Evolutionary conservation across 2,797 vertebrate species (phyloP), one percentile per base, ranked within the genome.

Genomic region (Eurystomus glaucurus): DNA sequence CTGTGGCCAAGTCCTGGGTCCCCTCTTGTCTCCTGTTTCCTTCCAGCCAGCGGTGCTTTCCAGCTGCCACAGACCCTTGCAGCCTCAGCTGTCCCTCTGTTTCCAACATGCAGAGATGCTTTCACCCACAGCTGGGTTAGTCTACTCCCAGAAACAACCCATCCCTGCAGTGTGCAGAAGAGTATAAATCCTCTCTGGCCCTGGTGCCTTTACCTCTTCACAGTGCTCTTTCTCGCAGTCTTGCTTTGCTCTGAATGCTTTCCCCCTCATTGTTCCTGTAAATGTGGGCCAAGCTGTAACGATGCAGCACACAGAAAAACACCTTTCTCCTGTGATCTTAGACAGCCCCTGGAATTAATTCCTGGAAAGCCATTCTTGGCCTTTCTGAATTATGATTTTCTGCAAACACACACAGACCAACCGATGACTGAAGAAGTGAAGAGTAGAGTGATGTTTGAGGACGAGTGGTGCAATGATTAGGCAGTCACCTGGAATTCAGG

Each of bases 321-420:
- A 95, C 77, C 74, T 94, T 96, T 94, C 52, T 80, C 69, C 31
- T 89, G 57, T 94, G 96, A 97, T 97, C 93, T 90, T 88, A 97
- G 82, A 81, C 95, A 95, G 70, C 52, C 35, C 70, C 48, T 81
- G 74, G 51, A 93, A 72, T 91, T 94, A 96, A 96, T 94, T 91
- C 94, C 81, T 97, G 90, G 97, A 97, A 98, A 98, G 96, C 61
- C 55, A 13, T 84, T 95, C 92, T 95, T 95, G 93, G 80, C 79
- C 91, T 81, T 96, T 84, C 52, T 88, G 68, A 88, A 52, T 68
- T 93, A 69, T 14, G 16, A 39, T 91, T 91, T 85, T 41, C 84
- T 69, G 22, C 0, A 4, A 83, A 43, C 41, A 79, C 82, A 88
- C n/a, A 82, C 4, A 15, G 90, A 87, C 64, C 50, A 88, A 89